Evolutionary conservation across 2,797 vertebrate species (phyloP).

Genomic region (Peromyscus eremicus): DNA sequence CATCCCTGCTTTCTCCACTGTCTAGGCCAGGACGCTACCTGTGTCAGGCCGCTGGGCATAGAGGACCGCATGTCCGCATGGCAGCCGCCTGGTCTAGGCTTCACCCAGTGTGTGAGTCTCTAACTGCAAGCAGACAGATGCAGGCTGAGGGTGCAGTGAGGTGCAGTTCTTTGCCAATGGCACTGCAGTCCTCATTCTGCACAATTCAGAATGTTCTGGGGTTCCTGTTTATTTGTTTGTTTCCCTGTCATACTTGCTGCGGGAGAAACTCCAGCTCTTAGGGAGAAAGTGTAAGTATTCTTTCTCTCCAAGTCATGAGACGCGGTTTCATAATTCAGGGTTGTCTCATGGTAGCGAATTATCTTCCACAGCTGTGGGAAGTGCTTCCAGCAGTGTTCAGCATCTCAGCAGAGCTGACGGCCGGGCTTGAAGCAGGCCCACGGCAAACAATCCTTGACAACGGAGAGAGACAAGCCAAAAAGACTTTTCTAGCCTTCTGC

Average conservation of each 20-base stretch:
- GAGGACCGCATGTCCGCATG: accelerated
- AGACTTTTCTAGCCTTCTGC: constrained; percentile 19
- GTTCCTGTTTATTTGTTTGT: background rate
- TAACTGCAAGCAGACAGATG: background rate
- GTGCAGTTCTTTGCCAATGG: background rate
- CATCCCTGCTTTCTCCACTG: no score
- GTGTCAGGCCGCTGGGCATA: background rate
- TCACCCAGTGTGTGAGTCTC: background rate
- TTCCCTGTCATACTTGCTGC: constrained; percentile 36
- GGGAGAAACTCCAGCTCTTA: constrained; percentile 58
- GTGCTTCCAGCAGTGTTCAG: constrained; percentile 59
- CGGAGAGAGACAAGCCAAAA: background rate
- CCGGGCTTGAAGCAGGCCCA: constrained; percentile 44
- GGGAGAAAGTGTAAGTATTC: constrained; percentile 50
- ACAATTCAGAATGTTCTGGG: background rate
- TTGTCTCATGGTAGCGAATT: constrained; percentile 51
- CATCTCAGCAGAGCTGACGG: constrained; percentile 26
- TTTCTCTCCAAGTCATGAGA: constrained; percentile 65
- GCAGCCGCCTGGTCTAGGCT: accelerated
- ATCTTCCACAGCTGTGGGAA: constrained; percentile 70
- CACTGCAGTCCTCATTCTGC: background rate
- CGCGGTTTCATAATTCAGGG: constrained; percentile 54
- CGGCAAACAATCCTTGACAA: background rate
- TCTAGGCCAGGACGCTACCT: background rate
- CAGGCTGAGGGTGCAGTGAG: background rate